phyloP scores from a whole-genome alignment of 2,888 invertebrate species.

The Machimus rusticus region DNA sequence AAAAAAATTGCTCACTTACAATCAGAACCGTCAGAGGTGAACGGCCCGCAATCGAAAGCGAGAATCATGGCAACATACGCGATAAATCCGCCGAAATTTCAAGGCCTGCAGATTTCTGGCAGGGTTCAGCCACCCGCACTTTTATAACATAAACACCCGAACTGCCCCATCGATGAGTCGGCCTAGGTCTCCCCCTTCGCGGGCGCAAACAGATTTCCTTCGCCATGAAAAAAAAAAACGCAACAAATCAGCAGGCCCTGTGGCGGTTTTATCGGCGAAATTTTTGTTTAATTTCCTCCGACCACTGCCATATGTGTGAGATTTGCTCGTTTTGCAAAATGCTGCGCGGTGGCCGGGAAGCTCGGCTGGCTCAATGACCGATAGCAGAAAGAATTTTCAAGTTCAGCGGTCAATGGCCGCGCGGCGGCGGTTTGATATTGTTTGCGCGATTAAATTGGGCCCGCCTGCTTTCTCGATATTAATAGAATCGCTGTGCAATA shows the following conservation, averaged over 20 bases:
- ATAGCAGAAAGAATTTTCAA: slow-evolving; percentile 46
- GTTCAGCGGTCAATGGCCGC: slow-evolving; percentile 46
- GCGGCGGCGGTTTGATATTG: neutral
- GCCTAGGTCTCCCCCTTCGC: neutral
- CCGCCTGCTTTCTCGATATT: neutral
- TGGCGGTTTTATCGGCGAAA: neutral
- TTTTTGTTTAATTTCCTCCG: neutral
- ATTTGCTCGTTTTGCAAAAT: neutral
- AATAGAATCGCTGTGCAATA: slow-evolving; percentile 14
- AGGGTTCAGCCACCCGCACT: neutral
- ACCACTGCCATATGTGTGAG: neutral
- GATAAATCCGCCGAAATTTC: slow-evolving; percentile 11
- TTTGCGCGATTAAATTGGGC: slow-evolving; percentile 25
- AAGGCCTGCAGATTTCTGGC: neutral
- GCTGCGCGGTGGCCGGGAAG: neutral
- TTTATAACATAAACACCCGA: neutral
- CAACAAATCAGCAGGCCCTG: neutral
- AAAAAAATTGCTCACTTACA: neutral
- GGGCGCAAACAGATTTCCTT: neutral
- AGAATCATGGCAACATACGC: neutral
- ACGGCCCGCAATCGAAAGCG: neutral
- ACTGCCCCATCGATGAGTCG: neutral
- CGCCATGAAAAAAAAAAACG: neutral
- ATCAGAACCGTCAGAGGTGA: neutral
- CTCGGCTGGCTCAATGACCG: slow-evolving; percentile 26